Percentiles rank a stretch among this genome's conserved stretches.
phyloP scores from a whole-genome alignment of 2,888 invertebrate species.

The Eilema sororculum region DNA sequence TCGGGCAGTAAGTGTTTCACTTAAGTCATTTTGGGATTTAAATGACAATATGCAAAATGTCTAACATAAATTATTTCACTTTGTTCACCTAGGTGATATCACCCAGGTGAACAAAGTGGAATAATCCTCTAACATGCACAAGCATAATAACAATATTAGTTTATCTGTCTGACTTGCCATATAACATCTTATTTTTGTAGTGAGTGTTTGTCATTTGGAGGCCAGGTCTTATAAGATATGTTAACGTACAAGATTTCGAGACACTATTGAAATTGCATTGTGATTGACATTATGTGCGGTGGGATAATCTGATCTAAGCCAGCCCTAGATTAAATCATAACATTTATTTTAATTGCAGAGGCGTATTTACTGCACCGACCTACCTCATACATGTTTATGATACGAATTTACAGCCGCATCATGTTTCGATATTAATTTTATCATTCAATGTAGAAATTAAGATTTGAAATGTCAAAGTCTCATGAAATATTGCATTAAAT shows the following conservation, averaged over 20 bases:
- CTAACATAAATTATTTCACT: too few species aligned
- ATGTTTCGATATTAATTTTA: background rate
- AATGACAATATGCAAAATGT: too few species aligned
- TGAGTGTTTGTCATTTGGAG: too few species aligned
- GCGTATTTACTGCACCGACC: background rate
- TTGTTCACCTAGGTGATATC: too few species aligned
- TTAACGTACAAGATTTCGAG: too few species aligned
- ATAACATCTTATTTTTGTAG: background rate
- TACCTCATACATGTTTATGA: background rate
- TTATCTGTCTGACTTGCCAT: background rate
- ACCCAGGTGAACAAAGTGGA: too few species aligned
- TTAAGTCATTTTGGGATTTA: too few species aligned
- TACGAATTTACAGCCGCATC: background rate
- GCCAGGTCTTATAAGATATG: too few species aligned
- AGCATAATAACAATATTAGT: background rate
- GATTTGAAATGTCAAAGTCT: background rate
- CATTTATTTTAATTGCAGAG: background rate
- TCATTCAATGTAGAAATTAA: background rate
- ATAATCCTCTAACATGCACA: too few species aligned
- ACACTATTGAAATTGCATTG: too few species aligned
- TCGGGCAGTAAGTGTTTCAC: background rate
- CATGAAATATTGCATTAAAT: too few species aligned
- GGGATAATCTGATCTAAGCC: background rate
- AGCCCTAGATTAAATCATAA: background rate
- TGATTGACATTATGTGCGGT: too few species aligned